These are phyloP conservation scores for Deroplatys truncata DNA, from an alignment of 2,888 invertebrate species.

Conservation along the genomic window DNA sequence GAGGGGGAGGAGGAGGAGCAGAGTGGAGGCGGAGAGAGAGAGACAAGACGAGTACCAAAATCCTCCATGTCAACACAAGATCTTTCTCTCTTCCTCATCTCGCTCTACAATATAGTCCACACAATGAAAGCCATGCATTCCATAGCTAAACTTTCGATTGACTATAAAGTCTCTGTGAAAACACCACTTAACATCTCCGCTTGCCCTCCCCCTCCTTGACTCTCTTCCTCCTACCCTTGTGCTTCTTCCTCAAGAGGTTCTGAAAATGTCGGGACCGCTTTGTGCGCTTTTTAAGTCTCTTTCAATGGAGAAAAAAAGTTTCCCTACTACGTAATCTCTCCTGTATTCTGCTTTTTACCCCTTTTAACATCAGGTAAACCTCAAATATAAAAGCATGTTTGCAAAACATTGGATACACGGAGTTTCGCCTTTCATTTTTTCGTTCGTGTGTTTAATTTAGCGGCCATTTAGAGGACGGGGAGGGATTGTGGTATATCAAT, in stretches of 20 bases:
- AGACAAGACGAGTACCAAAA: background rate
- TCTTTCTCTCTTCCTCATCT: background rate
- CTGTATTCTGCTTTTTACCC: background rate
- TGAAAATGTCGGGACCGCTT: conserved; percentile 1
- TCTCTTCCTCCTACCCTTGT: background rate
- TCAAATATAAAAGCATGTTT: background rate
- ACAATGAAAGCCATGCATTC: background rate
- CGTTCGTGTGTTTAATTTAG: background rate
- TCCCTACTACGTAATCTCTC: background rate
- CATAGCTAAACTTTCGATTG: background rate
- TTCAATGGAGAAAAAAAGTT: background rate
- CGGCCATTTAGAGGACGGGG: background rate
- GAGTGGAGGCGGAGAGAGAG: background rate
- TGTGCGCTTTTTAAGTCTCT: conserved; percentile 7
- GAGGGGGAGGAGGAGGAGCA: background rate
- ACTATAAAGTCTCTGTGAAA: conserved; percentile 2
- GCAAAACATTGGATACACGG: background rate
- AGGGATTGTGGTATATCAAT: background rate
- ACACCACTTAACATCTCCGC: conserved; percentile 6
- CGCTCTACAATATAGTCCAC: background rate
- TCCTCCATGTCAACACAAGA: conserved; percentile 10
- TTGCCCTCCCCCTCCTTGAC: background rate
- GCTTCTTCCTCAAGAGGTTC: background rate
- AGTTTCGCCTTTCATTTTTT: background rate
- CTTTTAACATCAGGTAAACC: background rate